phyloP scores from a whole-genome alignment of 2,113 vertebrate genomes.

The Murina feae region DNA sequence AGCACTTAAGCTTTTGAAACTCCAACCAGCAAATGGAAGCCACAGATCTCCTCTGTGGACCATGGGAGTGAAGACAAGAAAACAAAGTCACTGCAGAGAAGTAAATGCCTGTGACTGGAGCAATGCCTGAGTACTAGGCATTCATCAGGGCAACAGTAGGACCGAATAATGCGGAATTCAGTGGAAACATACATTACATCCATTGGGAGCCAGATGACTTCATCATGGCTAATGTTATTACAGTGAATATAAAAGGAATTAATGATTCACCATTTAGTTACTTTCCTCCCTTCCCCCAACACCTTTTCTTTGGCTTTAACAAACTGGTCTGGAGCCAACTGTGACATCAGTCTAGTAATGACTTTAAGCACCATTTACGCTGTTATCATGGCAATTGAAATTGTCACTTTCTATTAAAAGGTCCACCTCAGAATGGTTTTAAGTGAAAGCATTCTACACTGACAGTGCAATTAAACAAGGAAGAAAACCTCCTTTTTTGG shows the following conservation, averaged over 20 bases:
- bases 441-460: slow-evolving; percentile 79
- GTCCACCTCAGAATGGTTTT: slow-evolving; percentile 82
- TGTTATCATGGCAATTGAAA: slow-evolving; percentile 81
- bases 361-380: slow-evolving; percentile 82
- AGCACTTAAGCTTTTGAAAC: background rate
- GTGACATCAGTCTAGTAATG: slow-evolving; percentile 79
- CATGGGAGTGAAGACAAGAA: background rate
- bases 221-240: slow-evolving; percentile 70
- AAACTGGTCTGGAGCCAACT: slow-evolving; percentile 82
- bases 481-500: slow-evolving; percentile 78
- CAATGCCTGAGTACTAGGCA: background rate
- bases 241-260: slow-evolving; percentile 75
- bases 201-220: slow-evolving; percentile 58
- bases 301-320: slow-evolving; percentile 79
- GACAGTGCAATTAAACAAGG: slow-evolving; percentile 84
- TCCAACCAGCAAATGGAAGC: background rate
- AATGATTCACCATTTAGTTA: slow-evolving; percentile 77
- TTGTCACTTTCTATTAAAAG: slow-evolving; percentile 88
- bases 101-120: background rate
- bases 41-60: background rate
- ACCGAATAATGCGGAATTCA: slow-evolving; percentile 42
- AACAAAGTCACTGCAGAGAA: background rate
- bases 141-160: background rate
- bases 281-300: slow-evolving; percentile 70
- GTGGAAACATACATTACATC: slow-evolving; percentile 44